Base-by-base conservation (phyloP, 1,140 invertebrate species). In the Drosophila kepulauana region DNA sequence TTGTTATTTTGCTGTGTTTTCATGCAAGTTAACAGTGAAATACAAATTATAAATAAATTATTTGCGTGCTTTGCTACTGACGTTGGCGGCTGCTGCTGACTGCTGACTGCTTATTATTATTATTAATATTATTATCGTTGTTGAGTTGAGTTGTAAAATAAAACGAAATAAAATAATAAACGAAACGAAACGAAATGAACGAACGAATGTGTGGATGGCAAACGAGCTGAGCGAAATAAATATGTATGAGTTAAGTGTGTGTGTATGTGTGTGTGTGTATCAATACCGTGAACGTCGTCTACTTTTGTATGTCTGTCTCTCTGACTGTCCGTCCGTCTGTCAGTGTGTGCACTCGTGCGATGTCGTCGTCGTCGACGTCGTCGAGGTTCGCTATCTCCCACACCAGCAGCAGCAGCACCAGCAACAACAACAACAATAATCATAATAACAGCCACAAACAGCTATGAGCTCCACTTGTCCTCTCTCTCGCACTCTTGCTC, bases 61-160 rank as follows among this genome's bases (percentile, higher is more conserved):
- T 86, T 86, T 86, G 79, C 79, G 82, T 86, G 82, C 67, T 64
- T 68, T 33, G 71, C 72, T 75, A 78, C 76, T 78, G 75, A 68
- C 58, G 70, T 54, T 70, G 20, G 72, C 64, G 13, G 41, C n/a
- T 43, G 41, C n/a, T 48, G 15, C 8, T 48, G 15, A n/a, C 35
- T 62, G 69, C 57, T 75, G 57, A 56, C 46, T 51, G 58, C 49
- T 65, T 80, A 72, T 72, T 57, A 57, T 57, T 76, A 66, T 58
- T 79, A 80, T 62, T 78, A 68, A 59, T 81, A 79, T 66, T 71
- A 69, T 78, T 61, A 63, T 75, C 25, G 43, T 63, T 63, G 58
- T 33, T 33, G 30, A 33, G 30, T 75, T 70, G 45, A 70, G 72
- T 70, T 75, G 72, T 75, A 75, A 75, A 70, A 70, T 33, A 62